A percentile compares a stretch with the other conserved stretches of the same genome.
These are phyloP conservation scores for Pedionomus torquatus DNA, from an alignment of 2,113 vertebrate species.

Conservation along the genomic window DNA sequence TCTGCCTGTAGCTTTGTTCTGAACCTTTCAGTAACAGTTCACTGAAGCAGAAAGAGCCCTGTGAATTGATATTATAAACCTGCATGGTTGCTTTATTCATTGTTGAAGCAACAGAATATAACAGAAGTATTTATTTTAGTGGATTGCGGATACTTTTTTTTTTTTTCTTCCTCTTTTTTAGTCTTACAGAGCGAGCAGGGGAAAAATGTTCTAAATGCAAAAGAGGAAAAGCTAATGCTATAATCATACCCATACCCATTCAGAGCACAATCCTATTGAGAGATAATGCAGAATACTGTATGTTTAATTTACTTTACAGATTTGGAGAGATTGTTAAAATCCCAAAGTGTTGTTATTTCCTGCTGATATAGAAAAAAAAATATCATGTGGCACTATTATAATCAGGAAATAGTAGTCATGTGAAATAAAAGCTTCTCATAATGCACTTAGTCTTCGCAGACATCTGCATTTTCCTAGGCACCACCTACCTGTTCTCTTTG, in stretches of 20 bases:
- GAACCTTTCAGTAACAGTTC: conserved; percentile 81
- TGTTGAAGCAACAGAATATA: conserved; percentile 70
- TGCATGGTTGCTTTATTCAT: conserved; percentile 76
- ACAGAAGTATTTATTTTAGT: conserved; percentile 76
- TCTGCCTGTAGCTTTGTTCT: conserved; percentile 82
- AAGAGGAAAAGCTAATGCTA: conserved; percentile 27
- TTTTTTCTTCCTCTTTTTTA: background rate
- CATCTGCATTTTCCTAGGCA: conserved; percentile 17
- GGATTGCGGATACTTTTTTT: conserved; percentile 35
- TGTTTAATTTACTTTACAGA: conserved; percentile 58
- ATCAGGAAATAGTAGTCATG: conserved; percentile 39
- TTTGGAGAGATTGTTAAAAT: conserved; percentile 31
- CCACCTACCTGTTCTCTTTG: conserved; percentile 39
- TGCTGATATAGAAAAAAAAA: background rate
- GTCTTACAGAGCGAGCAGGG: background rate
- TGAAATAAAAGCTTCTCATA: conserved; percentile 31
- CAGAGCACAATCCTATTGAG: background rate
- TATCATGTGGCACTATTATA: conserved; percentile 27
- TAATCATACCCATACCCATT: conserved; percentile 37
- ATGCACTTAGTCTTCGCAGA: background rate
- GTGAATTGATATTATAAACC: conserved; percentile 84
- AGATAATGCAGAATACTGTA: conserved; percentile 32
- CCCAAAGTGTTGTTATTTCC: conserved; percentile 4
- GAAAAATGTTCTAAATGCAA: conserved; percentile 47
- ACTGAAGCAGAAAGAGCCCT: conserved; percentile 80